Conservation (phyloP, 2,888 invertebrate genomes). For the Cephalotes varians region DNA sequence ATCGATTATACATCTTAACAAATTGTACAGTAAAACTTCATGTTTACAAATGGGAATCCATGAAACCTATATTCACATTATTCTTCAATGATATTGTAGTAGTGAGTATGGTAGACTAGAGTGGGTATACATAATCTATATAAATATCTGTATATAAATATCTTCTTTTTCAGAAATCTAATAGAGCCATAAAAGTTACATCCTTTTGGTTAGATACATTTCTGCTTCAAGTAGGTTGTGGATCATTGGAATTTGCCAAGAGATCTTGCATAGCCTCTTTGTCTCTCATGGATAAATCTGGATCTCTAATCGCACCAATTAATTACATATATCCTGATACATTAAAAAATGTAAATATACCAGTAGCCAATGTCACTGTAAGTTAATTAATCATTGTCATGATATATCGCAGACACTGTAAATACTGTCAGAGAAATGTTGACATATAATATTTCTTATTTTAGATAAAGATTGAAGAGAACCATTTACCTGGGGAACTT, state of each 20-base stretch:
- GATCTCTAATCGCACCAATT: slow-evolving; percentile 87
- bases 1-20: slow-evolving; percentile 86
- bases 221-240: slow-evolving; percentile 81
- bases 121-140: slow-evolving; percentile 7
- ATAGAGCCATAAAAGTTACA: slow-evolving; percentile 75
- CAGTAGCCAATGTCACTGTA: slow-evolving; percentile 88
- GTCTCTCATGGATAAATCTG: slow-evolving; percentile 86
- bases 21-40: slow-evolving; percentile 87
- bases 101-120: slow-evolving; percentile 69
- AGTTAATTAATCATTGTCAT: slow-evolving; percentile 44
- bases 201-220: slow-evolving; percentile 81
- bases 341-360: slow-evolving; percentile 87
- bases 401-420: neutral
- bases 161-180: slow-evolving; percentile 77
- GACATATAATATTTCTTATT: slow-evolving; percentile 50
- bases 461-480: slow-evolving; percentile 74
- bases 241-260: slow-evolving; percentile 76
- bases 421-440: neutral
- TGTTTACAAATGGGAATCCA: slow-evolving; percentile 88
- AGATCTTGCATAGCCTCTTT: slow-evolving; percentile 86
- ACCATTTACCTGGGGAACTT: slow-evolving; percentile 65
- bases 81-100: slow-evolving; percentile 70
- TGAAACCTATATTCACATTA: slow-evolving; percentile 80
- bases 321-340: slow-evolving; percentile 90
- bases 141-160: slow-evolving; percentile 60